Base-by-base conservation (phyloP, 2,888 invertebrate genomes). In the Nymphalis polychloros region DNA sequence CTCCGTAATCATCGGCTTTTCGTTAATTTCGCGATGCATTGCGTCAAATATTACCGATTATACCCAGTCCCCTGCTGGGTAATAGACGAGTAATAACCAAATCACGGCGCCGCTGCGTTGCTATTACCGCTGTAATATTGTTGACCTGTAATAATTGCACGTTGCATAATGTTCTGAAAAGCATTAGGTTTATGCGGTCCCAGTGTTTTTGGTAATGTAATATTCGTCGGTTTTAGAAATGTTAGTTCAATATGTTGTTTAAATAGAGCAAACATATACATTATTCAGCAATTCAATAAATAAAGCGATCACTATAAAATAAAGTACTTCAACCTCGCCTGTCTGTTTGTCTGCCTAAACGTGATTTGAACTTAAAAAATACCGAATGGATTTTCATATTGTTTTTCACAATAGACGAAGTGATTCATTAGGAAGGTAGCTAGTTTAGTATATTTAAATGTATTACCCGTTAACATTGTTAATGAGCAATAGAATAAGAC, bases 91-190 rank as follows among this genome's bases (percentile, higher is more conserved):
- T 50, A 35, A 50, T 41, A 57, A 57, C 55, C 57, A n/a, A 64
- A 68, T 61, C 61, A 61, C 49, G 46, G 57, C 49, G 49, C 49
- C 35, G 50, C 55, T 53, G 19, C 48, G 19, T 5, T 35, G 27
- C 48, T 60, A 64, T 64, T 62, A 66, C 64, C 59, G 10, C 68
- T 63, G 65, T 71, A 71, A 71, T 60, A 50, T 49, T 66, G 66
- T 66, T 63, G 49, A 60, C 57, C 65, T 52, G 63, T 61, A 64
- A 69, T 69, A 64, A 71, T 67, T 68, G 57, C 35, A 48, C 63
- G 66, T 27, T 67, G 48, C 67, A 67, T 63, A 66, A 67, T 69
- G 63, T 61, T 63, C 63, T 60, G 59, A 53, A 63, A 67, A 48
- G 55, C 66, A 67, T 67, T 64, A 55, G 55, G 46, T 49, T 48